Evolutionary conservation across 2,113 vertebrate species (phyloP), one percentile per base, ranked within the genome.

Genomic region (Dissostichus mawsoni): DNA sequence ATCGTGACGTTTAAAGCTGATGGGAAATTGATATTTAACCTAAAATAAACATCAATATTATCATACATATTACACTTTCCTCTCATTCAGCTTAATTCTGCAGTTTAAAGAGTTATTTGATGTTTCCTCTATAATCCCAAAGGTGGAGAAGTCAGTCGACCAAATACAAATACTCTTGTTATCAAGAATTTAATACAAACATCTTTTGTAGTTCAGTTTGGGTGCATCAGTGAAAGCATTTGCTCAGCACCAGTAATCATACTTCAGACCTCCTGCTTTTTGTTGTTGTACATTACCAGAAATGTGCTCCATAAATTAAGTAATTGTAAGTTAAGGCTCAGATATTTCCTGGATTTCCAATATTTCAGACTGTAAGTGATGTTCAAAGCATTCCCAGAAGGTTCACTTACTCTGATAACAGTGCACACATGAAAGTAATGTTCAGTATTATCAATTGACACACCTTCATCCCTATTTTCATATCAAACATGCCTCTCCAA

Each of bases 401-500:
- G 51, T 75, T 89, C 69, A 59, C 23, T 63, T 80, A 77, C 80
- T 61, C 47, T 52, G 29, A 84, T 58, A 91, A 82, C 73, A 79
- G 64, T 25, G 41, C 59, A 47, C 47, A 16, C 8, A 44, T 62
- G 52, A 50, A 75, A 64, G 2, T 12, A n/a, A 14, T 2, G 11
- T 45, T 72, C 63, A 78, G 3, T 64, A n/a, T 75, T 70, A 66
- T 82, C 67, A 64, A 5, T 50, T 48, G 58, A 17, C 82, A 61
- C 64, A 62, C 82, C 78, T 76, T 72, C 48, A 65, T 66, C 17
- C 44, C 66, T 57, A 69, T 83, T 81, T 90, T 83, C 48, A 67
- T 50, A 65, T 71, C 55, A 45, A 53, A 16, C 57, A 18, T 12
- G 36, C n/a, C 3, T 76, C 8, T 76, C 18, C 68, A 64, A 61